Evolutionary conservation across 2,888 invertebrate genomes (phyloP).

Genomic region (Abrostola triplasia): DNA sequence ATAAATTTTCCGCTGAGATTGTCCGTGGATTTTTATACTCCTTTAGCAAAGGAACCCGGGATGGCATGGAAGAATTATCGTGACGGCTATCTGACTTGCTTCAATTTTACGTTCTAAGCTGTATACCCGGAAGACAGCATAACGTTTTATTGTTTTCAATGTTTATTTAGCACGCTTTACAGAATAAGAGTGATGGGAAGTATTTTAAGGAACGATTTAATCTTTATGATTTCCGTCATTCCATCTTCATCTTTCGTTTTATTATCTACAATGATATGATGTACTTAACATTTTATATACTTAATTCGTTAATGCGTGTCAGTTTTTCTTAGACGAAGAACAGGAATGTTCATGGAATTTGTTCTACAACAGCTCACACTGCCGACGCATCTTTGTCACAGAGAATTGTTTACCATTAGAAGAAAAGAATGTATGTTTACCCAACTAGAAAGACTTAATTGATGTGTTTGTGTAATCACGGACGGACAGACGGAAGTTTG

Average conservation of each 20-base stretch:
- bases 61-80: conserved; percentile 50
- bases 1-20: conserved; percentile 86
- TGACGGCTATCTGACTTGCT: conserved; percentile 51
- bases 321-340: too few relatives aligned
- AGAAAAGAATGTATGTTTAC: too few relatives aligned
- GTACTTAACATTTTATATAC: too few relatives aligned
- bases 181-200: neutral
- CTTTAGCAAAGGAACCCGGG: conserved; percentile 52
- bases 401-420: too few relatives aligned
- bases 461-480: conserved; percentile 20
- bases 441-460: neutral
- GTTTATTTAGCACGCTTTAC: conserved; percentile 8
- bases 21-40: conserved; percentile 83
- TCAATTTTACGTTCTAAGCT: conserved; percentile 42
- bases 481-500: conserved; percentile 16
- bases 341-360: too few relatives aligned
- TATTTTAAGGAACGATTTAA: neutral
- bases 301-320: too few relatives aligned
- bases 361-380: too few relatives aligned
- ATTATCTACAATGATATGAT: neutral
- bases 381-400: too few relatives aligned
- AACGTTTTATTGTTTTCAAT: conserved; percentile 28
- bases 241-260: conserved; percentile 12
- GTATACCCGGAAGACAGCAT: conserved; percentile 30
- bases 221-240: neutral